phyloP scores from a whole-genome alignment of 2,888 invertebrate species.

The Aphodius sticticus region DNA sequence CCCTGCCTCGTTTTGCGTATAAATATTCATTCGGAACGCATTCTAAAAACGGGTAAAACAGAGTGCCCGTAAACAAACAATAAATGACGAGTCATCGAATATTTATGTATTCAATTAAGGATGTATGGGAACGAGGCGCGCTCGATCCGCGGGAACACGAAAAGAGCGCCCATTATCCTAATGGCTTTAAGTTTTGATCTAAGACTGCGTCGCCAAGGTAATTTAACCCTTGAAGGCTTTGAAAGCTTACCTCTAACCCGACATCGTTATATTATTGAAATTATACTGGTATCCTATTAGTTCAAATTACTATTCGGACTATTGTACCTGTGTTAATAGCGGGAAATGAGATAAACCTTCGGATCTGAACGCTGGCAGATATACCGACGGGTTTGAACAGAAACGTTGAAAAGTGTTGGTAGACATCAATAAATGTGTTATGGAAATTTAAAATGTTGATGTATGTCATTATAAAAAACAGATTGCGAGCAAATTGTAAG shows the following conservation, averaged over 20 bases:
- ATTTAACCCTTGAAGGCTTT: neutral
- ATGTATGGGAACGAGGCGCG: neutral
- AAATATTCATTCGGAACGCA: neutral
- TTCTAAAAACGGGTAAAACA: neutral
- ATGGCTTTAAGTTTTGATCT: conserved; percentile 4
- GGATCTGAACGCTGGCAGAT: no score
- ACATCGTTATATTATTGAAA: neutral
- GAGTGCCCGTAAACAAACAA: neutral
- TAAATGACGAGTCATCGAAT: conserved; percentile 4
- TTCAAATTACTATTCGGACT: no score
- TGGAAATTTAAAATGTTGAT: no score
- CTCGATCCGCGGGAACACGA: neutral
- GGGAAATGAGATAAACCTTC: no score
- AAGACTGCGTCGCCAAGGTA: neutral
- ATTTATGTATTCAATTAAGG: neutral
- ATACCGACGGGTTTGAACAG: no score
- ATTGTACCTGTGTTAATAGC: no score
- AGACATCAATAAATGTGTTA: no score
- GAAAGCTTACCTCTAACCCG: neutral
- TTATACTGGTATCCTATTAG: no score
- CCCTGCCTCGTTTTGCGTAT: neutral
- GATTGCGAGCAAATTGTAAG: no score
- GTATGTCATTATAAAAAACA: no score
- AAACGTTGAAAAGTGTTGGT: no score
- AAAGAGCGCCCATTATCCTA: neutral